phyloP scores from a whole-genome alignment of 2,113 vertebrate genomes.

The Tichodroma muraria region DNA sequence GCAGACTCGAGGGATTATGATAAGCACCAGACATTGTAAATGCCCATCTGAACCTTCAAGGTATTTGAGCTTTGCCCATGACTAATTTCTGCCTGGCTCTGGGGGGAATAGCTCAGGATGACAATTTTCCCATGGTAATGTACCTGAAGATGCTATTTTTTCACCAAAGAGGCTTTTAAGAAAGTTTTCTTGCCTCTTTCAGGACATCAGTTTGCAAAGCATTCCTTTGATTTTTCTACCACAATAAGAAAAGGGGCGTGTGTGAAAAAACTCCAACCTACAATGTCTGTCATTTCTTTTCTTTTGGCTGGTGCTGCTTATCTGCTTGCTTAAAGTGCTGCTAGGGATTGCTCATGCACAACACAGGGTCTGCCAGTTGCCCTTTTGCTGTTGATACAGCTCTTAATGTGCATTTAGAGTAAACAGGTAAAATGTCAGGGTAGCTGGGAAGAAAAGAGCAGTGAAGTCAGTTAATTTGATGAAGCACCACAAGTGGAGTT shows the following conservation, averaged over 20 bases:
- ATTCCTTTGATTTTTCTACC: neutral
- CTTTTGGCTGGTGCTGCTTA: neutral
- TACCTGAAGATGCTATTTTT: neutral
- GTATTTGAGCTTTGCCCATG: neutral
- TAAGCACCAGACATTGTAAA: neutral
- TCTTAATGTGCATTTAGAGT: neutral
- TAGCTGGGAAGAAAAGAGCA: neutral
- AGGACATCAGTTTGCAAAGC: neutral
- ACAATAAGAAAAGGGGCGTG: neutral
- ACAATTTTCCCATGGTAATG: neutral
- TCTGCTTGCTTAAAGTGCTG: neutral
- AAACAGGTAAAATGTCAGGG: conserved; percentile 11
- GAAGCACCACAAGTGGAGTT: neutral
- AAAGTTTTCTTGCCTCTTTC: neutral
- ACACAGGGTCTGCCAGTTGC: neutral
- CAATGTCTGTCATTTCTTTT: neutral
- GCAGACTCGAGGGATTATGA: neutral
- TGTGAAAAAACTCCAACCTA: fast-evolving
- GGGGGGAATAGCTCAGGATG: neutral
- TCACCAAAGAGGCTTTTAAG: neutral
- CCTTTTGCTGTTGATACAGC: neutral
- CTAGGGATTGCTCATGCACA: neutral
- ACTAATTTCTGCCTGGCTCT: neutral
- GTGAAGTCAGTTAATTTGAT: neutral
- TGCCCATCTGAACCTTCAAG: neutral